Percentiles rank a stretch among this genome's conserved stretches.
phyloP scores from a whole-genome alignment of 2,113 vertebrate genomes.

The Fulica atra region DNA sequence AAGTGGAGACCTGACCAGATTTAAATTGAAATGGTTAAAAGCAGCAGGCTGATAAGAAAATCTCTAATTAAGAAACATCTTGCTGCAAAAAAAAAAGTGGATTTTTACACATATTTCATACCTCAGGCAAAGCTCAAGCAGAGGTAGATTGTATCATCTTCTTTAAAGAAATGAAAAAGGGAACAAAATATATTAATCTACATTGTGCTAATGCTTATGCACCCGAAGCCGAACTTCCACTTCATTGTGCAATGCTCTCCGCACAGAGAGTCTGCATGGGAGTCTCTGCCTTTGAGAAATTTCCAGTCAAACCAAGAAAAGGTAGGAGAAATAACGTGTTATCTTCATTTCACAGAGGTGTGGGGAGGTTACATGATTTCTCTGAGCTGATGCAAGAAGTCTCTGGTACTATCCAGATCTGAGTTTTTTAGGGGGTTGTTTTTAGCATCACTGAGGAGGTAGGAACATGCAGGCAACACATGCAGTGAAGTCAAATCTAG shows the following conservation, averaged over 20 bases:
- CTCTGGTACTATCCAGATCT: too few relatives aligned
- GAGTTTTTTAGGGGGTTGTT: background rate
- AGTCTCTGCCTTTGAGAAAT: background rate
- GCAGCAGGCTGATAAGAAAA: background rate
- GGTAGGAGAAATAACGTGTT: background rate
- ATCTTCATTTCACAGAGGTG: background rate
- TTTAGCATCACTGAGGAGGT: background rate
- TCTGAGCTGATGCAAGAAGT: background rate
- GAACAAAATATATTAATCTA: background rate
- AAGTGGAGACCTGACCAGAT: background rate
- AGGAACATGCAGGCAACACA: background rate
- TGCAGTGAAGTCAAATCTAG: background rate
- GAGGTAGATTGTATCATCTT: constrained; percentile 27
- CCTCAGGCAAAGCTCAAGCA: constrained; percentile 17
- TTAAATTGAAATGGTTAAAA: background rate
- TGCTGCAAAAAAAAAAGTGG: background rate
- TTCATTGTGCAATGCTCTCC: accelerated
- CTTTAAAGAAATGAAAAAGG: constrained; percentile 22
- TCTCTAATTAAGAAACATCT: constrained; percentile 31
- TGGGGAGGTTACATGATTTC: background rate
- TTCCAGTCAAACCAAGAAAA: background rate
- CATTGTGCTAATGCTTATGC: background rate
- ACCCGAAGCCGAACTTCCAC: background rate
- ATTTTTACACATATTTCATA: background rate
- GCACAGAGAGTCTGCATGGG: accelerated